Conservation (phyloP, 2,113 vertebrate genomes). For the Corynorhinus townsendii region DNA sequence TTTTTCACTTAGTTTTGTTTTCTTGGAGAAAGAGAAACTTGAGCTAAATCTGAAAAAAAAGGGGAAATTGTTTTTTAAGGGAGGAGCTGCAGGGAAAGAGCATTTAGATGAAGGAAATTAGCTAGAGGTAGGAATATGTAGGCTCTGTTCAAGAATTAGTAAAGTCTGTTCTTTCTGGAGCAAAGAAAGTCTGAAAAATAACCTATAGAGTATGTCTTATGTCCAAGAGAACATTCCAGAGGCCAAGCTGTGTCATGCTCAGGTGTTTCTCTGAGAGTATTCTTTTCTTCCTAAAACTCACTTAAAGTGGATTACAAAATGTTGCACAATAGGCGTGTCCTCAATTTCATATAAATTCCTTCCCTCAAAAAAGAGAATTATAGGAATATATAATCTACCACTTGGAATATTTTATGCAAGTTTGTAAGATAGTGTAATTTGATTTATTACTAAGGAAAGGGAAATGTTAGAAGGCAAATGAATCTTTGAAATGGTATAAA, state of each 20-base stretch:
- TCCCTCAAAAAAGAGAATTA: background rate
- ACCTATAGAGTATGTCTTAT: rapidly evolving
- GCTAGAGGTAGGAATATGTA: background rate
- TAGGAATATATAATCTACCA: background rate
- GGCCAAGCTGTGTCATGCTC: too few species aligned
- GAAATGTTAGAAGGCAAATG: background rate
- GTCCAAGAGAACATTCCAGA: background rate
- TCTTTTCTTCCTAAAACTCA: background rate
- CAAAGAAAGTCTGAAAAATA: background rate
- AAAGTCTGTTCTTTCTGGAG: background rate
- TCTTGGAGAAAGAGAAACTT: background rate
- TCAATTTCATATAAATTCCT: background rate
- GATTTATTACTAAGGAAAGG: background rate
- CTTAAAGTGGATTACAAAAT: background rate
- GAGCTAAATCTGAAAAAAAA: background rate
- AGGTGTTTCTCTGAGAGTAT: background rate
- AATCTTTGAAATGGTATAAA: background rate
- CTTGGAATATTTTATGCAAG: background rate
- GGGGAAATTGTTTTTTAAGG: background rate
- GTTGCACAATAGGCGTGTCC: background rate
- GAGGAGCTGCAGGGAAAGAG: rapidly evolving
- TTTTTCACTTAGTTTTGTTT: background rate
- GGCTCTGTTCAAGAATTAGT: background rate
- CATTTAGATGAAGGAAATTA: rapidly evolving
- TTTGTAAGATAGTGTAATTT: background rate